A percentile compares a stretch with the other conserved stretches of the same genome.
Conservation (phyloP, 2,888 invertebrate genomes). For the Branchellion lobata region DNA sequence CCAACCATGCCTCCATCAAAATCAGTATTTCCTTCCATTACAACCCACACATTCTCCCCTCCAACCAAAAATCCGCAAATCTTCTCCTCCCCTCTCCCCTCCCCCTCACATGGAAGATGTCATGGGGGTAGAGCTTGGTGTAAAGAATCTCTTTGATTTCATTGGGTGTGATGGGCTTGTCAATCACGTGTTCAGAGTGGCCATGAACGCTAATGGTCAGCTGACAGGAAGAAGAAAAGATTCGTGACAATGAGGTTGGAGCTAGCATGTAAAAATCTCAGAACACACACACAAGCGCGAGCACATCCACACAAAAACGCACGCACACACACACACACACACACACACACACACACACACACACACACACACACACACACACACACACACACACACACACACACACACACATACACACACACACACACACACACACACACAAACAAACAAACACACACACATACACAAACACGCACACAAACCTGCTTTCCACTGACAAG, state of each 20-base stretch:
- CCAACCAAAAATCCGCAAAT: no score
- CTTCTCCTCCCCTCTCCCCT: no score
- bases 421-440: not conserved
- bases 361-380: no score
- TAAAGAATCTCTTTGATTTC: conserved; percentile 92
- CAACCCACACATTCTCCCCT: no score
- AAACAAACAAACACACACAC: not conserved
- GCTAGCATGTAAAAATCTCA: not conserved
- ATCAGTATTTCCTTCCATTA: no score
- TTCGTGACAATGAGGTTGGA: not conserved
- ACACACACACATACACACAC: no score
- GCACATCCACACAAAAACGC: no score
- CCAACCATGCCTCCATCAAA: no score
- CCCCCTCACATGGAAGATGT: conserved; percentile 70
- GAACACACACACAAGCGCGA: not conserved
- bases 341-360: not conserved
- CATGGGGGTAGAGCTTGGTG: conserved; percentile 68
- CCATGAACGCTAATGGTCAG: conserved; percentile 91
- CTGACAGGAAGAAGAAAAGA: conserved; percentile 58
- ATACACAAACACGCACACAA: not conserved
- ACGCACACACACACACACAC: not conserved
- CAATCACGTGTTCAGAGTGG: conserved; percentile 83
- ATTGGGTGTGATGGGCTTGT: conserved; percentile 93
- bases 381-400: no score
- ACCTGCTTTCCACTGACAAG: conserved; percentile 97